Evolutionary conservation across 2,113 vertebrate species (phyloP), one percentile per base, ranked within the genome.

Genomic region (Machaerirhynchus nigripectus): DNA sequence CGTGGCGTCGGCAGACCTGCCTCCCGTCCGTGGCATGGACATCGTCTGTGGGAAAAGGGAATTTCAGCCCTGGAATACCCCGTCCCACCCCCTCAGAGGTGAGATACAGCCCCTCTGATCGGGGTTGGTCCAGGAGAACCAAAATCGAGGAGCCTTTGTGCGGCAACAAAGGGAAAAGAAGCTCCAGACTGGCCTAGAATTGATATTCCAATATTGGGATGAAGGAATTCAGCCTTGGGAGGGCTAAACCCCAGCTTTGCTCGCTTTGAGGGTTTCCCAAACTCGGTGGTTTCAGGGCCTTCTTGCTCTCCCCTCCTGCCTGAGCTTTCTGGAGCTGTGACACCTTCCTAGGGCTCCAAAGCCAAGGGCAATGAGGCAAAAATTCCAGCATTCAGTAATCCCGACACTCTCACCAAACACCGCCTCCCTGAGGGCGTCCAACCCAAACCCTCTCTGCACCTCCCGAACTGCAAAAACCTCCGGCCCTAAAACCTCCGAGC

Each of bases 1-100:
- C 99, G 1, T 99, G 99, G 84, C 99, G 99, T 30, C 98, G 98
- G 93, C 99, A 99, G 3, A 99, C 98, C 83, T 98, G 98, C 15
- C 98, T 96, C 16, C 98, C 98, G 0, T 97, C 98, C 27, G 97
- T 57, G 5, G 93, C 47, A 1, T 98, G 98, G 83, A 95, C 65
- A 0, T 98, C 98, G 10, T 99, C 99, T 99, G 96, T 11, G 64
- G 93, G 87, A 64, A 85, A 77, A 81, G 26, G 12, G 52, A 64
- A 40, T 4, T 0, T 68, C 84, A 68, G 30, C 42, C 22, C 0
- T 0, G 19, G 49, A 27, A 49, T 5, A 11, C 44, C 7, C 2
- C 24, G 8, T 10, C 30, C 59, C 60, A 11, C 30, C 40, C n/a
- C 3, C 65, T 17, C 49, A 2, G 2, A 37, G 37, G 6, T 13